Base-by-base conservation (phyloP, 2,888 invertebrate species). In the Tridacna crocea region DNA sequence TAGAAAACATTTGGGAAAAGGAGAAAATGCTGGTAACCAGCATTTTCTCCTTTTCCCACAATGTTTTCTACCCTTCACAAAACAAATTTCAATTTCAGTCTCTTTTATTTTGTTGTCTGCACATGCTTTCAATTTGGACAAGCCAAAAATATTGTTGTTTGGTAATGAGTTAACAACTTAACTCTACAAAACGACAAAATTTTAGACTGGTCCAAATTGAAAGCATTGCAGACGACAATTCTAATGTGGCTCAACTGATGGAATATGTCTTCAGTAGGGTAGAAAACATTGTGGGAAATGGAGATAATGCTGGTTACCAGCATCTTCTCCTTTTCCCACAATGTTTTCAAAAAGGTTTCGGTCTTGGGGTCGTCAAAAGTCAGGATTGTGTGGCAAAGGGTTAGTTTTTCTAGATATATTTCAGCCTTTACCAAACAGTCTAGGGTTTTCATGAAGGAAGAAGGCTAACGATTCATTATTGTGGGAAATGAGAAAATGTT, bases 21-120 rank as follows among this genome's bases (percentile, higher is more conserved):
- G 24, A 60, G 60, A 60, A 60, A 60, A 22, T 60, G 60, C 60
- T 60, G n/a, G 60, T 60, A 2, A n/a, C n/a, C n/a, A 60, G 60
- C 60, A 60, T 22, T 60, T 60, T 60, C 60, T 60, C 24, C 60
- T 19, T 60, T 60, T 60, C 24, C 60, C 15, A 60, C 60, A 60
- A 60, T 19, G n/a, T 60, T 60, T 15, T 60, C 19, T 3, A 19
- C n/a, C 4, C 55, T 17, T 17, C 17, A 2, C 55, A 17, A 55
- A 55, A 6, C 2, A 19, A 3, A 6, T 1, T 19, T n/a, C 55
- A 10, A 10, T 1, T 55, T 55, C n/a, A 55, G n/a, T 17, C 10
- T 2, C 4, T 6, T 55, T 55, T n/a, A 19, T 3, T 19, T 55
- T n/a, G 55, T 17, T 3, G 10, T n/a, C 55, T n/a, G n/a, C 55